Base-by-base conservation (phyloP, 1,140 invertebrate genomes). In the Steinernema khuongi region DNA sequence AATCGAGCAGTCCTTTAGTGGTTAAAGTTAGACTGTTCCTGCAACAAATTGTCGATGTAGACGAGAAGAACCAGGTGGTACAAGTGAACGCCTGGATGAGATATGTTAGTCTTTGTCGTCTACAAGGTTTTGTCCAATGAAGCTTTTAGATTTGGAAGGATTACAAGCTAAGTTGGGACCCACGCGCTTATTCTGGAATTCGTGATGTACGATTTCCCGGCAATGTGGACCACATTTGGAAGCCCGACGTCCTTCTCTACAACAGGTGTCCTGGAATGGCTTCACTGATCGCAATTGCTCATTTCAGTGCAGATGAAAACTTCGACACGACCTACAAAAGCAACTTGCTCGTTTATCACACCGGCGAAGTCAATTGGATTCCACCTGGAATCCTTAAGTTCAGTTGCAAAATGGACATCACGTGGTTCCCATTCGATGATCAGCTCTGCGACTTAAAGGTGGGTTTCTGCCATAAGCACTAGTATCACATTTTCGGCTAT, bases 1-100 rank as follows among this genome's bases (percentile, higher is more conserved):
- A 97, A 89, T 94, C 97, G 89, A 93, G 92, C 82, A 92, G 96
- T 85, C 91, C 94, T 82, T 90, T 98, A 83, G 90, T 92, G 88
- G 92, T 99, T 87, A 93, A 91, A 88, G 97, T 99, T 89, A 94
- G 94, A 86, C 90, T 98, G 87, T 96, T 94, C 84, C 91, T 99
- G 85, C 96, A 96, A 91, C 96, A 99, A 90, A 97, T 98, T 87
- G 96, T 99, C 87, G 95, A 97, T 89, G 94, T 98, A 91, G 96
- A 91, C 91, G 92, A 85, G 69, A 79, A 77, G 44, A 77, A 80
- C 70, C 79, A 80, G 60, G 69, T 80, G 1, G 78, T 80, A 44
- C 73, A 77, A 28, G 67, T 80, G 1, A 80, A 80, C 73, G 79
- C 79, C 7, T 80, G 79, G 79, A 66, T 80, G 14, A 73, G 78